These are phyloP conservation scores for Bradypodion ventrale DNA, from an alignment of 2,797 vertebrate genomes.

Conservation along the genomic window DNA sequence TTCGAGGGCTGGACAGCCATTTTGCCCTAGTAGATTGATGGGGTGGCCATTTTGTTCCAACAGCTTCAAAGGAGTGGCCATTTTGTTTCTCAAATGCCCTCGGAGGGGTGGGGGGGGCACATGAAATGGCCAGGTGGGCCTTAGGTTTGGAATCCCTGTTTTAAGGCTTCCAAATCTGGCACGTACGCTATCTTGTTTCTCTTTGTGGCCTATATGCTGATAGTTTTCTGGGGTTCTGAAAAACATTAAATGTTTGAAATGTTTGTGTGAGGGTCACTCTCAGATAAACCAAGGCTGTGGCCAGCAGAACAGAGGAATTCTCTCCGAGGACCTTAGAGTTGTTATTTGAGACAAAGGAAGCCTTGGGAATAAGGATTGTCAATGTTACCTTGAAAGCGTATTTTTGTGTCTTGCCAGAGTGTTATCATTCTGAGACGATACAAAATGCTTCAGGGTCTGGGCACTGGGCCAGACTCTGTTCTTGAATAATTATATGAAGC, in stretches of 20 bases:
- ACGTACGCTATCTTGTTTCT: neutral
- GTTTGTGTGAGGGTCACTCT: conserved; percentile 10
- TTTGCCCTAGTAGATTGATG: no score
- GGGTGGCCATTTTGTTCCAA: no score
- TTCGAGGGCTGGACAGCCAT: no score
- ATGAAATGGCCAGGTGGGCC: no score
- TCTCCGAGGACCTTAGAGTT: conserved; percentile 29
- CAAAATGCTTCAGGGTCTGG: conserved; percentile 52
- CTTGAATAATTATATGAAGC: conserved; percentile 53
- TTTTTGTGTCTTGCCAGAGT: conserved; percentile 44
- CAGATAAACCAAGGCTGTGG: conserved; percentile 19
- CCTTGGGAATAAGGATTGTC: conserved; percentile 48
- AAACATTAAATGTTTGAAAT: conserved; percentile 8
- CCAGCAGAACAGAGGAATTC: conserved; percentile 21
- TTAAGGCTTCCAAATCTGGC: neutral
- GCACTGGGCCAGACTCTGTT: conserved; percentile 58
- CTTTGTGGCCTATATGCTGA: neutral
- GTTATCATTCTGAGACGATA: conserved; percentile 58
- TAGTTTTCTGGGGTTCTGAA: conserved; percentile 8
- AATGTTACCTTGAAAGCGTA: conserved; percentile 49
- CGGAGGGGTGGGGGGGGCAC: no score
- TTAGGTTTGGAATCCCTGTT: no score
- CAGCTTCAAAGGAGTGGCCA: no score
- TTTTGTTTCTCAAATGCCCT: no score
- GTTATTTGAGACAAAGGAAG: conserved; percentile 40